Conservation (phyloP, 2,797 vertebrate genomes). For the Mus spretus region DNA sequence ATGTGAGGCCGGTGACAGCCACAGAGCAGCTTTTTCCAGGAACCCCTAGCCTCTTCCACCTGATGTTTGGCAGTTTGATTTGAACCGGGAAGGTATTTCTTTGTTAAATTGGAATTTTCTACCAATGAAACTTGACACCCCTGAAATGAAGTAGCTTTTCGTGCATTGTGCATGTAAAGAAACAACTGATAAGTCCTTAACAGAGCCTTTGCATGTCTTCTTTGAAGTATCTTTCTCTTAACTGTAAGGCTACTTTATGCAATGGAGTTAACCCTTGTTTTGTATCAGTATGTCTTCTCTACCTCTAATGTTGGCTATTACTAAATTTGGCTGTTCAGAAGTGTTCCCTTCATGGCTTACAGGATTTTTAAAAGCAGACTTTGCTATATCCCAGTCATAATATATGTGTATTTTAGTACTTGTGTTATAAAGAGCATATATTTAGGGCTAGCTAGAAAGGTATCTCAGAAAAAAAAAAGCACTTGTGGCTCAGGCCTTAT, state of each 20-base stretch:
- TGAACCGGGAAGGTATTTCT: background rate
- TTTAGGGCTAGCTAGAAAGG: background rate
- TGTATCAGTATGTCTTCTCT: conserved; percentile 26
- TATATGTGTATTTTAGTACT: background rate
- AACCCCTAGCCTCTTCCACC: no score
- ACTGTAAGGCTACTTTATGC: conserved; percentile 35
- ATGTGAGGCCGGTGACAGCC: no score
- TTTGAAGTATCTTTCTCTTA: conserved; percentile 54
- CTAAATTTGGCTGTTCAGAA: conserved; percentile 46
- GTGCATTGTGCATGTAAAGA: background rate
- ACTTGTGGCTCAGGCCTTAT: no score
- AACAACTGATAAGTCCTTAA: background rate
- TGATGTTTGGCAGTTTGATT: background rate
- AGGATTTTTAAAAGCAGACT: conserved; percentile 23
- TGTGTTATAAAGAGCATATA: background rate
- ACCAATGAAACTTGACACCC: background rate
- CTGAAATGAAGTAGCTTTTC: conserved; percentile 36
- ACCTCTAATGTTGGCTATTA: conserved; percentile 34
- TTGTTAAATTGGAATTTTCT: conserved; percentile 36
- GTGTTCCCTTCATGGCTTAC: conserved; percentile 14
- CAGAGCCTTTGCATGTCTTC: conserved; percentile 6
- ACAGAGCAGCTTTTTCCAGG: no score
- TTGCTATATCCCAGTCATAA: conserved; percentile 33
- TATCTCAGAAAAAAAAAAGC: background rate
- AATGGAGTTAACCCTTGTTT: conserved; percentile 6